phyloP scores from a whole-genome alignment of 2,888 invertebrate species.

The Thymelicus acteon region DNA sequence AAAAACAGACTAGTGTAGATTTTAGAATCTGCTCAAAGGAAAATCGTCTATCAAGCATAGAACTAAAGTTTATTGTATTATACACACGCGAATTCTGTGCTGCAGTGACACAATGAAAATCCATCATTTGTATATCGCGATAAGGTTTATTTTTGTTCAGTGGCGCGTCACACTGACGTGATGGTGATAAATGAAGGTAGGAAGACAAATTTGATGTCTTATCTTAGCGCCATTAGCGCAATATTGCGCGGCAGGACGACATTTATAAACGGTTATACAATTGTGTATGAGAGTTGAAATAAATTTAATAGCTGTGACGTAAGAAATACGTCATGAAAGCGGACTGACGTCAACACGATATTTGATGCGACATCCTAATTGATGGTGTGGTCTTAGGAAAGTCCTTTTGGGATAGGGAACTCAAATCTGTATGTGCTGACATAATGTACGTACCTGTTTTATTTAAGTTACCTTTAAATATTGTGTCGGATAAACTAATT shows the following conservation, averaged over 20 bases:
- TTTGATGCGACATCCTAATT: background rate
- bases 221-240: conserved; percentile 46
- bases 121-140: background rate
- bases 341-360: background rate
- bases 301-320: conserved; percentile 7
- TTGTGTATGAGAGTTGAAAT: conserved; percentile 16
- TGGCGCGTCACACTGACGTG: conserved; percentile 6
- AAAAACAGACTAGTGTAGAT: background rate
- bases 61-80: conserved; percentile 23
- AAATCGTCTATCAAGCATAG: conserved; percentile 30
- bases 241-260: conserved; percentile 32
- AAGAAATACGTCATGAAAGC: background rate
- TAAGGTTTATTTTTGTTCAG: conserved; percentile 20
- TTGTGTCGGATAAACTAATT: no score
- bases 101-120: background rate
- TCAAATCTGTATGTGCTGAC: background rate
- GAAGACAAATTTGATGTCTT: conserved; percentile 70
- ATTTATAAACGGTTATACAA: conserved; percentile 36
- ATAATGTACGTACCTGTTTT: no score
- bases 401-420: background rate
- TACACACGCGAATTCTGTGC: background rate
- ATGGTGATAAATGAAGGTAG: conserved; percentile 64
- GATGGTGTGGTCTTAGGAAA: background rate
- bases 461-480: no score
- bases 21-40: conserved; percentile 6